phyloP scores from a whole-genome alignment of 2,888 invertebrate species.

The Augiades crinisus region DNA sequence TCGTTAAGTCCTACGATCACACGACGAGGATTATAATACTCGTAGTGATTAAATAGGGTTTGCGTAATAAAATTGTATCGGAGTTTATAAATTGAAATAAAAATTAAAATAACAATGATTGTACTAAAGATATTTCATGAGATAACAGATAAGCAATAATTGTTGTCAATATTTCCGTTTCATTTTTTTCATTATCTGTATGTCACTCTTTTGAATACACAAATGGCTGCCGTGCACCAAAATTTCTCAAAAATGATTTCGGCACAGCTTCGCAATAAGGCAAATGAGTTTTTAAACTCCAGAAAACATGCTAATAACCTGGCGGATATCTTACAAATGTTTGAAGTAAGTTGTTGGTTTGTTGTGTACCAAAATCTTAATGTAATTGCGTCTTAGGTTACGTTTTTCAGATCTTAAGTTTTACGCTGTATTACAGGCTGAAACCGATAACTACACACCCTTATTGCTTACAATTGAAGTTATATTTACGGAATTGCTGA shows the following conservation, averaged over 20 bases:
- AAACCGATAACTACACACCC: constrained; percentile 74
- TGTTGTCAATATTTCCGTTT: background rate
- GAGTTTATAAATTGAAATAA: no score
- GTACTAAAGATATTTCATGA: no score
- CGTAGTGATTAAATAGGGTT: no score
- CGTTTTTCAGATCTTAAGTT: constrained; percentile 39
- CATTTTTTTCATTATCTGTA: constrained; percentile 20
- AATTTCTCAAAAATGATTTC: constrained; percentile 81
- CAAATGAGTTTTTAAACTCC: constrained; percentile 86
- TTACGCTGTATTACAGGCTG: constrained; percentile 53
- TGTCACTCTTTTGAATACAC: constrained; percentile 57
- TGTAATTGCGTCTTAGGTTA: constrained; percentile 41
- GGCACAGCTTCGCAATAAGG: constrained; percentile 84
- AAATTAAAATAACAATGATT: no score
- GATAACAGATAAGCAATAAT: no score
- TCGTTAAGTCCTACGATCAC: no score
- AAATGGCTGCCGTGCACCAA: constrained; percentile 69
- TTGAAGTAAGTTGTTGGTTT: constrained; percentile 74
- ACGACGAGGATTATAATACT: no score
- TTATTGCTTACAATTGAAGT: constrained; percentile 86
- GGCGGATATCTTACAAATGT: constrained; percentile 85
- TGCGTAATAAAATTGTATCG: no score
- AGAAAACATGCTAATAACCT: constrained; percentile 84
- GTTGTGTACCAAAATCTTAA: constrained; percentile 17
- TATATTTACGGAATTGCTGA: constrained; percentile 85